Evolutionary conservation across 2,888 invertebrate species (phyloP), one percentile per base, ranked within the genome.

Genomic region (Ectobius pallidus): DNA sequence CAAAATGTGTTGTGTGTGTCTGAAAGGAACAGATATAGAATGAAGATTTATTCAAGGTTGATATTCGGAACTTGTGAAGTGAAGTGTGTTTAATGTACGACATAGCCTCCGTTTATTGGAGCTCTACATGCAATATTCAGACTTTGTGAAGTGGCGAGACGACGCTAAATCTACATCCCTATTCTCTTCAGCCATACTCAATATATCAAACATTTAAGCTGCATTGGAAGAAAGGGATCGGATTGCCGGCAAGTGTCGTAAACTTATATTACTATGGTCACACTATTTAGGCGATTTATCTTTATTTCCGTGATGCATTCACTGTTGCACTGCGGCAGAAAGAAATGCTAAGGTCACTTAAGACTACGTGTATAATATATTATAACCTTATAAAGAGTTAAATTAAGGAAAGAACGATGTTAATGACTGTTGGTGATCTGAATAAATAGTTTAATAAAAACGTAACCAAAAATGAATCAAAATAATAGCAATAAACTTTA

Each of bases 131-230:
- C 27, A 65, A 39, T 62, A 62, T 62, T 62, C 62, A 62, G 22
- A 14, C 27, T n/a, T 65, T 18, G 9, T n/a, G 25, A 30, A 18
- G 65, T 46, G 44, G 44, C 25, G 30, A 65, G 32, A 65, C 22
- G 65, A 30, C 30, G 25, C 44, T 65, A 65, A 65, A 65, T 65
- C 46, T 65, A 27, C 65, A 46, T 65, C 27, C 22, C 46, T 65
- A 46, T 65, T 65, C 65, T 30, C 65, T 30, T 42, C 18, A 11
- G 27, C 42, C 3, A 9, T 46, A 32, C 16, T 18, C 65, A 30
- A 65, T 65, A 46, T 34, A 65, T 65, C 65, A 65, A 65, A 65
- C 46, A 30, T 65, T 65, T 65, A 65, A 25, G 25, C 30, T 46
- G 39, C 4, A 58, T 18, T 32, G 30, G 2, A 30, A 58, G 32